A percentile compares a stretch with the other conserved stretches of the same genome.
Evolutionary conservation across 2,113 vertebrate genomes (phyloP).

Genomic region (Cyanistes caeruleus): DNA sequence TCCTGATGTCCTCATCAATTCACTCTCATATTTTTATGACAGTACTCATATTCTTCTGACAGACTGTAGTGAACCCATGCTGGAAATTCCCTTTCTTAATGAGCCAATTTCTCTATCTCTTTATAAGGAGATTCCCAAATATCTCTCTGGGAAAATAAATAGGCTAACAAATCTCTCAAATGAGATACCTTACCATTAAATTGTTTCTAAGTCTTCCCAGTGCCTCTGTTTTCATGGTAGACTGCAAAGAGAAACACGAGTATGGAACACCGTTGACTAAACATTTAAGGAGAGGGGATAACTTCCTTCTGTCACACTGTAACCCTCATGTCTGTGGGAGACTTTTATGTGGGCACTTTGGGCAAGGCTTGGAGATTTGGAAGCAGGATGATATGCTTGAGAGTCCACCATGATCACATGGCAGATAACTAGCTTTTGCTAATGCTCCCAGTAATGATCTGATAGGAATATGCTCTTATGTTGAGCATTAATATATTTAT

Average conservation of each 20-base stretch:
- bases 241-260: not conserved
- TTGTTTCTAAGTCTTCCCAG: not conserved
- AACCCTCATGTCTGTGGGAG: not conserved
- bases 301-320: not conserved
- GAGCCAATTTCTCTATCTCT: slow-evolving; percentile 8
- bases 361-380: not conserved
- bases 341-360: not conserved
- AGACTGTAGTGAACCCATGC: slow-evolving; percentile 25
- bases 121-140: slow-evolving; percentile 3
- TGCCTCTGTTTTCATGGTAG: not conserved
- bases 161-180: not conserved
- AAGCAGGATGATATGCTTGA: accelerated
- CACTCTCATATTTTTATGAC: slow-evolving; percentile 41
- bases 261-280: not conserved
- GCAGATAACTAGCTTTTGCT: not conserved
- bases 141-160: not conserved
- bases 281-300: not conserved
- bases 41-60: slow-evolving; percentile 39
- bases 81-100: slow-evolving; percentile 35
- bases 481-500: not conserved
- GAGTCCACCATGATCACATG: not conserved
- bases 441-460: not conserved
- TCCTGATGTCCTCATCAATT: slow-evolving; percentile 14
- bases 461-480: not conserved
- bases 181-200: not conserved